Base-by-base conservation (phyloP, 2,797 vertebrate genomes). In the Rhinophrynus dorsalis region DNA sequence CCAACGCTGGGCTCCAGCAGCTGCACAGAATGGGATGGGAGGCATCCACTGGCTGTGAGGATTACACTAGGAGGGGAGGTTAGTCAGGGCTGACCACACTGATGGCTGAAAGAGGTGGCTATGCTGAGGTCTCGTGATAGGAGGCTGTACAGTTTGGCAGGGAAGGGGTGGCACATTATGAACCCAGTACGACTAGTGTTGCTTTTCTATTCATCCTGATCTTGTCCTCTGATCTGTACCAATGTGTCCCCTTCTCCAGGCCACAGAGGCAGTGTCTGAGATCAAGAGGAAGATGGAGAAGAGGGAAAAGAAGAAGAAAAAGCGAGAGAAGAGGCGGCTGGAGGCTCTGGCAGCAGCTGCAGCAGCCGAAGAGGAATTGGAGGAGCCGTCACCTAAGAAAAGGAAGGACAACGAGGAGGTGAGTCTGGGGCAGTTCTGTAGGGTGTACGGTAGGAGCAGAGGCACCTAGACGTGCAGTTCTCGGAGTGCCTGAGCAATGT, bases 221-320 rank as follows among this genome's bases (percentile, higher is more conserved):
- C 7, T 0, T 38, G 35, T 1, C 15, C 10, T 5, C 32, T 59
- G 0, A 38, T n/a, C 13, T 8, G n/a, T n/a, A n/a, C n/a, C n/a
- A n/a, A n/a, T n/a, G n/a, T n/a, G n/a, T n/a, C n/a, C n/a, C n/a
- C n/a, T n/a, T n/a, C n/a, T 27, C 1, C 68, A 99, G 97, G 97
- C 95, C 0, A 81, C 69, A 0, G 94, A 92, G 44, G 93, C 86
- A 4, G 88, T 91, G 8, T 84, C 92, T 0, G 93, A 95, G 75
- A 84, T 97, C 0, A 92, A 93, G 64, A 85, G 86, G 5, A 96
- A 93, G 77, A 50, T 92, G 45, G 92, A 92, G 3, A 96, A 98
- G 74, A 94, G 91, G 7, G 95, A 97, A 67, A 96, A 92, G 83
- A 98, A 95, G 65, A 93, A 80, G 30, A 90, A 79, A 62, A 98